Conservation (phyloP, 2,797 vertebrate species). For the Cephalopachus bancanus region DNA sequence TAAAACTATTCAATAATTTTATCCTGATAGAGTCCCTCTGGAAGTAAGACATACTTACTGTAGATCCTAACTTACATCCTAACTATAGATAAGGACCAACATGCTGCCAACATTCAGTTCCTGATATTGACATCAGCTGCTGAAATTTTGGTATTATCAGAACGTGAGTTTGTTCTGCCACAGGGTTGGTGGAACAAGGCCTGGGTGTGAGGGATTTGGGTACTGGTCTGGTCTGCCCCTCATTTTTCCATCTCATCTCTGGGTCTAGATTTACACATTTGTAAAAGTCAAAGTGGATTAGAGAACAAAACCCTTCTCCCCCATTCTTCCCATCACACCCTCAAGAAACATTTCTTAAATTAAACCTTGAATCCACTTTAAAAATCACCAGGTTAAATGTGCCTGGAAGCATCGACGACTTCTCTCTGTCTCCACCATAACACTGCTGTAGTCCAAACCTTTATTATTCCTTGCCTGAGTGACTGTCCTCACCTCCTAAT, state of each 20-base stretch:
- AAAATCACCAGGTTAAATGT: neutral
- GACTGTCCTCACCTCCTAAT: neutral
- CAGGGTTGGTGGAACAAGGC: neutral
- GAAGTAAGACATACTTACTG: neutral
- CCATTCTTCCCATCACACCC: neutral
- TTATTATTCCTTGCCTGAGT: neutral
- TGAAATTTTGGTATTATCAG: neutral
- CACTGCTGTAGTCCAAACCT: neutral
- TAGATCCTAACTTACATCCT: too few species aligned
- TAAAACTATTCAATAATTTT: neutral
- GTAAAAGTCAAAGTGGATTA: neutral
- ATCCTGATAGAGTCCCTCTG: neutral
- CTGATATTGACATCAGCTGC: accelerated
- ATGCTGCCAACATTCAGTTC: neutral
- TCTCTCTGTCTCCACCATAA: accelerated
- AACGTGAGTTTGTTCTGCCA: neutral
- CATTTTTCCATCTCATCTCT: neutral
- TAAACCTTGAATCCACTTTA: neutral
- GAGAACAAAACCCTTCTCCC: neutral
- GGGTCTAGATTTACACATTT: neutral
- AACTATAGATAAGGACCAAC: accelerated
- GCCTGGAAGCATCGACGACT: neutral
- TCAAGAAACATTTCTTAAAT: slow-evolving; percentile 7
- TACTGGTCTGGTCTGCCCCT: neutral
- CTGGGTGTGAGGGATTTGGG: neutral